These are phyloP conservation scores for Coleophora flavipennella DNA, from an alignment of 2,888 invertebrate genomes.

Conservation along the genomic window DNA sequence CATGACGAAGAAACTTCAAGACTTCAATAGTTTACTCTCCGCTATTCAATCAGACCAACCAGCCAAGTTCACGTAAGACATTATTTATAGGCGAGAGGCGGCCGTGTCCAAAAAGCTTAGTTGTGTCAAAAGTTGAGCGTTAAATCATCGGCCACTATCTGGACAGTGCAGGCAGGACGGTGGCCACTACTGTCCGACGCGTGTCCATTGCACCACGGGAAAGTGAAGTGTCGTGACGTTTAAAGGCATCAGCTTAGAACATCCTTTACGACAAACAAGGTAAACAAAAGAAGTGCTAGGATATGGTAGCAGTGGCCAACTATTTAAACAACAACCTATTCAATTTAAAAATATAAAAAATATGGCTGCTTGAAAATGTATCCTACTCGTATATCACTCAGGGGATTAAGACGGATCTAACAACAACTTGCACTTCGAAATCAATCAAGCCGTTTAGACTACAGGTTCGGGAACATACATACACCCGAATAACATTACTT, in stretches of 20 bases:
- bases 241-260: too few relatives aligned
- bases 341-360: too few relatives aligned
- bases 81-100: conserved; percentile 67
- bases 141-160: conserved; percentile 80
- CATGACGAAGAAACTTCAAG: not conserved
- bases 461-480: too few relatives aligned
- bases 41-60: conserved; percentile 30
- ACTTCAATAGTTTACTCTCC: conserved; percentile 6
- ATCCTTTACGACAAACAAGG: not conserved
- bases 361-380: too few relatives aligned
- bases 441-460: too few relatives aligned
- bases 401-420: too few relatives aligned
- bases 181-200: conserved; percentile 45
- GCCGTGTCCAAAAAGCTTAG: conserved; percentile 72
- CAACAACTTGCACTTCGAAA: too few relatives aligned
- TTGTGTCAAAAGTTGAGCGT: conserved; percentile 78
- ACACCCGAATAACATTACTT: too few relatives aligned
- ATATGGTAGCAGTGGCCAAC: too few relatives aligned
- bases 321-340: too few relatives aligned
- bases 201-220: conserved; percentile 27
- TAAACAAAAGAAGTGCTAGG: too few relatives aligned
- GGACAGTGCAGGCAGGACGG: conserved; percentile 77
- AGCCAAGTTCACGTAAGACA: conserved; percentile 60
- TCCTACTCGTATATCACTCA: too few relatives aligned
- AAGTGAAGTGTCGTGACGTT: not conserved